phyloP scores from a whole-genome alignment of 1,140 invertebrate species.

The Leguminivora glycinivorella region DNA sequence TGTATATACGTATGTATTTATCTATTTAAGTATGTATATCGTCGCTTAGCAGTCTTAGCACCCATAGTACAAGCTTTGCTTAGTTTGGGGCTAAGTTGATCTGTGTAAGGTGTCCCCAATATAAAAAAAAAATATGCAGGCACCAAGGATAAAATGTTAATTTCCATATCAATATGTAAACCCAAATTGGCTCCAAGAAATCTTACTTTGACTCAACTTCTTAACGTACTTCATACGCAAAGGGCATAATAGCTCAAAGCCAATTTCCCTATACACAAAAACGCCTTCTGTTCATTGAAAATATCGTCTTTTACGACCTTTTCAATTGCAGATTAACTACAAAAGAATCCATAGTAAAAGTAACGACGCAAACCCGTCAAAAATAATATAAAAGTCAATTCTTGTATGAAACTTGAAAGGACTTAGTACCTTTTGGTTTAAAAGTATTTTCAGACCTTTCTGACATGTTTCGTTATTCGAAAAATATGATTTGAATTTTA shows the following conservation, averaged over 20 bases:
- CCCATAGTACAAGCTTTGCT: too few relatives aligned
- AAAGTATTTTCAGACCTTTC: slow-evolving; percentile 6
- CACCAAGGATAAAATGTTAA: too few relatives aligned
- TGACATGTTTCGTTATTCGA: slow-evolving; percentile 22
- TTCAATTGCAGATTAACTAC: slow-evolving; percentile 2
- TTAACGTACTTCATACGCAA: background rate
- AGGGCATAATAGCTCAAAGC: background rate
- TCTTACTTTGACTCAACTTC: background rate
- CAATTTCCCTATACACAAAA: background rate
- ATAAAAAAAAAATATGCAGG: too few relatives aligned
- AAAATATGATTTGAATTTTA: slow-evolving; percentile 14
- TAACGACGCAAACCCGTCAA: slow-evolving; percentile 18
- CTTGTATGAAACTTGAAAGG: background rate
- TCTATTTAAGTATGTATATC: too few relatives aligned
- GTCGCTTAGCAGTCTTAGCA: too few relatives aligned
- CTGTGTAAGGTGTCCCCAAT: too few relatives aligned
- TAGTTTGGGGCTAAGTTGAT: too few relatives aligned
- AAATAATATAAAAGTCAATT: background rate
- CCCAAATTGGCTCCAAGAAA: background rate
- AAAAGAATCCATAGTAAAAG: slow-evolving; percentile 43
- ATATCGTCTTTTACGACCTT: background rate
- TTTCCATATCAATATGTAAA: too few relatives aligned
- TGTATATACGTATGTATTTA: too few relatives aligned
- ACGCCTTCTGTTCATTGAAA: background rate
- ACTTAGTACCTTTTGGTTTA: background rate